Evolutionary conservation across 2,797 vertebrate species (phyloP).

Genomic region (Naso thynnoides): DNA sequence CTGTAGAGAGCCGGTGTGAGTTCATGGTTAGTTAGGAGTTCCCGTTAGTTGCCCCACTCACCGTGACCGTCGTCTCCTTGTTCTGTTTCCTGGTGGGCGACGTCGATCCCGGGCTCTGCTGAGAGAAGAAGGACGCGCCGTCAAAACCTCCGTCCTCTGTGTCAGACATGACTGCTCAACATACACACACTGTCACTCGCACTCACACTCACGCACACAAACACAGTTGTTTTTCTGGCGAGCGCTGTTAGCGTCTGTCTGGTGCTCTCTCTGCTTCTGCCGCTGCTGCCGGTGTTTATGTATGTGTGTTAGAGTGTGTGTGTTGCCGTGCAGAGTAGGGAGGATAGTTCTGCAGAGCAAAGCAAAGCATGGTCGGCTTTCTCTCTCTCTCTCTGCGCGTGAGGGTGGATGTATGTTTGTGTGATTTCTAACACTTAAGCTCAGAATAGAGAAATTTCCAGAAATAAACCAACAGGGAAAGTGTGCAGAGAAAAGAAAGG

Average conservation of each 20-base stretch:
- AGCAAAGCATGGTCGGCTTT: conserved; percentile 58
- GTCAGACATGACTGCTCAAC: conserved; percentile 75
- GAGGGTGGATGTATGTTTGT: conserved; percentile 24
- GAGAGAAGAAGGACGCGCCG: conserved; percentile 80
- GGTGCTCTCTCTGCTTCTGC: conserved; percentile 45
- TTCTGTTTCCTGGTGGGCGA: conserved; percentile 90
- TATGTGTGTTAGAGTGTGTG: conserved; percentile 24
- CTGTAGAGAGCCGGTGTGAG: conserved; percentile 8
- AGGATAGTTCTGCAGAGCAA: conserved; percentile 66
- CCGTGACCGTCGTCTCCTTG: conserved; percentile 89
- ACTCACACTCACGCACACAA: conserved; percentile 29
- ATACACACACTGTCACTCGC: conserved; percentile 30
- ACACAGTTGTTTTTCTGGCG: conserved; percentile 51
- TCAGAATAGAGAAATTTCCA: conserved; percentile 45
- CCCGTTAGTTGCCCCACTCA: conserved; percentile 79
- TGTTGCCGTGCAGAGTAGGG: conserved; percentile 56
- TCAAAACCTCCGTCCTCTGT: conserved; percentile 85
- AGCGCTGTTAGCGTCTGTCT: conserved; percentile 50
- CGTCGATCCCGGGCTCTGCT: conserved; percentile 90
- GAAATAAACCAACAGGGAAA: conserved; percentile 40
- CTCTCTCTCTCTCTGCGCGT: conserved; percentile 54
- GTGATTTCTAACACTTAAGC: conserved; percentile 48
- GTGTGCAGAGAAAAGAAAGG: not conserved
- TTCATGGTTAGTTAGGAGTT: conserved; percentile 48
- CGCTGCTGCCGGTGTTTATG: conserved; percentile 39